These are phyloP conservation scores for Ambastaia sidthimunki DNA, from an alignment of 2,797 vertebrate species.

Conservation along the genomic window DNA sequence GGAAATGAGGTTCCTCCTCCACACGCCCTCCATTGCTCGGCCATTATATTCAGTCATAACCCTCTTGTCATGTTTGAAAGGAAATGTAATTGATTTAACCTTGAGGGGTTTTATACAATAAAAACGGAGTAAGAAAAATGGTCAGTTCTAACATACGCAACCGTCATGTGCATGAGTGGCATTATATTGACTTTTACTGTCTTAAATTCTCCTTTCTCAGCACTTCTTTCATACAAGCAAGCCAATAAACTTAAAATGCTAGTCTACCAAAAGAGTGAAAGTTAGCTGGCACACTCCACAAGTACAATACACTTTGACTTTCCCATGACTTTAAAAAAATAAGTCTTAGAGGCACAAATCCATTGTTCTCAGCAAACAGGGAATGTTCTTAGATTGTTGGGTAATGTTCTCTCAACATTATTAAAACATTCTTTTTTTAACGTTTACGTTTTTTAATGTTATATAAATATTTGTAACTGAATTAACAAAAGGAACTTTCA, in stretches of 20 bases:
- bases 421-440: too few relatives aligned
- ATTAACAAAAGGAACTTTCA: too few relatives aligned
- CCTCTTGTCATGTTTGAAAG: constrained; percentile 35
- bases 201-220: constrained; percentile 37
- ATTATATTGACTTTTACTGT: constrained; percentile 25
- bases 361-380: background rate
- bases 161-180: constrained; percentile 31
- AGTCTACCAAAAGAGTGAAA: background rate
- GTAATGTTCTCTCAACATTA: too few relatives aligned
- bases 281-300: background rate
- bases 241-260: constrained; percentile 18
- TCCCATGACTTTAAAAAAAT: background rate
- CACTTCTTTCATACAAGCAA: constrained; percentile 16
- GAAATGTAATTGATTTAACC: constrained; percentile 49
- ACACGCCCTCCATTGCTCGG: constrained; percentile 25
- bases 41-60: constrained; percentile 37
- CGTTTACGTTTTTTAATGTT: too few relatives aligned
- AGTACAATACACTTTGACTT: background rate
- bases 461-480: too few relatives aligned
- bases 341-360: background rate
- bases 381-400: too few relatives aligned
- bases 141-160: constrained; percentile 19
- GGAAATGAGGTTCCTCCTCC: constrained; percentile 27
- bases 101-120: constrained; percentile 21
- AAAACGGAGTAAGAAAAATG: constrained; percentile 24